phyloP scores from a whole-genome alignment of 2,797 vertebrate species.

The Kryptolebias ocellatus region DNA sequence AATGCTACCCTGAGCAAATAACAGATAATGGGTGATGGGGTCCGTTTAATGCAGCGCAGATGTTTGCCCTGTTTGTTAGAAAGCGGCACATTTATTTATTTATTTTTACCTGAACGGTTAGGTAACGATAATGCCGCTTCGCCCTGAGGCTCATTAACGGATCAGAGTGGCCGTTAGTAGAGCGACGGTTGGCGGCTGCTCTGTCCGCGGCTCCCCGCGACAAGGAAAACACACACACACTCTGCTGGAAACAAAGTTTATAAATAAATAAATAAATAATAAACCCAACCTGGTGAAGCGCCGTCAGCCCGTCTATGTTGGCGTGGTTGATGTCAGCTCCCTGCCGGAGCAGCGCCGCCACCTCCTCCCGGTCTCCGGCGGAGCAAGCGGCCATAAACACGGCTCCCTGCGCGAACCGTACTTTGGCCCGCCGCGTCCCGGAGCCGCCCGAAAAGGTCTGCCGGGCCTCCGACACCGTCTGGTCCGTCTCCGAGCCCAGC shows the following conservation, averaged over 20 bases:
- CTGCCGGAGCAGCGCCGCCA: slow-evolving; percentile 82
- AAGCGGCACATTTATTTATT: background rate
- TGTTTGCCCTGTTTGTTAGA: background rate
- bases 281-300: slow-evolving; percentile 84
- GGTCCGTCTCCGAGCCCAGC: slow-evolving; percentile 85
- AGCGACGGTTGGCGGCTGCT: background rate
- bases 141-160: slow-evolving; percentile 15
- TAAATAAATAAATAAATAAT: background rate
- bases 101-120: background rate
- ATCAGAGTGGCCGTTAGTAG: slow-evolving; percentile 1
- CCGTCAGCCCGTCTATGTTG: slow-evolving; percentile 88
- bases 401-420: slow-evolving; percentile 87
- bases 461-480: slow-evolving; percentile 65
- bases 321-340: slow-evolving; percentile 89
- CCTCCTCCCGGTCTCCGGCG: slow-evolving; percentile 87
- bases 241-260: background rate
- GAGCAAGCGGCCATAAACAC: slow-evolving; percentile 90
- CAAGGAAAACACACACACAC: background rate
- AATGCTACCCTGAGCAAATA: too few species aligned
- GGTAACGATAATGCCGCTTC: slow-evolving; percentile 9
- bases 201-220: background rate
- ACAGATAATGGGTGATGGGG: background rate
- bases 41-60: background rate
- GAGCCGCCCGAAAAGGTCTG: slow-evolving; percentile 46
- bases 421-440: slow-evolving; percentile 74